Percentiles rank a stretch among this genome's conserved stretches.
Conservation (phyloP, 2,888 invertebrate species). For the Pristionchus fissidentatus region DNA sequence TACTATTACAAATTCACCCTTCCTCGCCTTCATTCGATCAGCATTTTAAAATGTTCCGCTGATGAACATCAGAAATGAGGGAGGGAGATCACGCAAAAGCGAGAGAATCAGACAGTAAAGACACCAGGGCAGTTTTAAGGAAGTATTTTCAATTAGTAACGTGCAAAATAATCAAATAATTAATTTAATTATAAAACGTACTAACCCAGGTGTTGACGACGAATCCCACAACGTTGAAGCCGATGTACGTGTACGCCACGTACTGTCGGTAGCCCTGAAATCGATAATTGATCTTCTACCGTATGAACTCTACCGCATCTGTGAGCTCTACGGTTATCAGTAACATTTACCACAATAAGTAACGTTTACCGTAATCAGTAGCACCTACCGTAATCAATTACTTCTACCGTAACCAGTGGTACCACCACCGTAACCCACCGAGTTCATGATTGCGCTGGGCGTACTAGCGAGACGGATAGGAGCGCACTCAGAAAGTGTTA, state of each 20-base stretch:
- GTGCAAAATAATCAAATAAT: too few species aligned
- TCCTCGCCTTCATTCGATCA: too few species aligned
- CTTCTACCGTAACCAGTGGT: not conserved
- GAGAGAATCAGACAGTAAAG: not conserved
- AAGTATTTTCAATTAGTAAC: too few species aligned
- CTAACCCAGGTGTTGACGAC: slow-evolving; percentile 69
- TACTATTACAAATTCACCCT: too few species aligned
- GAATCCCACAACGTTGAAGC: slow-evolving; percentile 73
- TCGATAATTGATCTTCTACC: not conserved
- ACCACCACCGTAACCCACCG: not conserved
- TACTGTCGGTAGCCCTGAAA: slow-evolving; percentile 73
- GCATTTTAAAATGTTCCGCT: too few species aligned
- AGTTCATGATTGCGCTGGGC: not conserved
- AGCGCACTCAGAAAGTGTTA: too few species aligned
- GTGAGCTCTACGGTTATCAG: too few species aligned
- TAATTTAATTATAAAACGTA: too few species aligned
- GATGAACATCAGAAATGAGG: not conserved
- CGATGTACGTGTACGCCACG: slow-evolving; percentile 72
- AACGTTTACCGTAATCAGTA: slow-evolving; percentile 7
- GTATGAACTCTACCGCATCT: too few species aligned
- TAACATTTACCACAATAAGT: not conserved
- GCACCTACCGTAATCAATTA: not conserved
- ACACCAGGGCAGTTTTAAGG: slow-evolving; percentile 13
- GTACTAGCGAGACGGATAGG: too few species aligned
- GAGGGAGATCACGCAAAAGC: not conserved